Percentiles rank a stretch among this genome's conserved stretches.
Evolutionary conservation across 2,888 invertebrate genomes (phyloP).

Genomic region (Calliopum simillimum): DNA sequence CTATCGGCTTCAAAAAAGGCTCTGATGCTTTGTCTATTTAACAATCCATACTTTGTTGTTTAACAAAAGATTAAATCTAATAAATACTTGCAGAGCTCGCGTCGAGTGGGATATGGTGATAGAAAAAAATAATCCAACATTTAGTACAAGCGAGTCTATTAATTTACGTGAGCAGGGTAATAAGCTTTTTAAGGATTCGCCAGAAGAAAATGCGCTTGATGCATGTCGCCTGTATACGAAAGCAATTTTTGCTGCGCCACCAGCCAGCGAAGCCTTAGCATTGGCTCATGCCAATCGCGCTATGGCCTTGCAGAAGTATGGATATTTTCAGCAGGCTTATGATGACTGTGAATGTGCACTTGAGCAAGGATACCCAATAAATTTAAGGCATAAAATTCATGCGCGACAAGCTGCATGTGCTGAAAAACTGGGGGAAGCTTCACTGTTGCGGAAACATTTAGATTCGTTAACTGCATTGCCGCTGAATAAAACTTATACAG

Average conservation of each 20-base stretch:
- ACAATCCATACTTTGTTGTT: no score
- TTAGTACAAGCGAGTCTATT: no score
- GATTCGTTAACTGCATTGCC: slow-evolving; percentile 35
- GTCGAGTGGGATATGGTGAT: no score
- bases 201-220: no score
- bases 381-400: slow-evolving; percentile 53
- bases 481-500: slow-evolving; percentile 45
- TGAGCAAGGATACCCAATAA: slow-evolving; percentile 51
- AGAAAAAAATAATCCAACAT: no score
- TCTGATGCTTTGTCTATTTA: no score
- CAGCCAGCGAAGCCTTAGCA: slow-evolving; percentile 44
- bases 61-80: no score
- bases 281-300: slow-evolving; percentile 65
- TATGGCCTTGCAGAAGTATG: slow-evolving; percentile 58
- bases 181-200: slow-evolving; percentile 48
- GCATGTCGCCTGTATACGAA: slow-evolving; percentile 57
- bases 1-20: no score
- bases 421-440: slow-evolving; percentile 44
- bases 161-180: slow-evolving; percentile 57
- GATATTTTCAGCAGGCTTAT: slow-evolving; percentile 55
- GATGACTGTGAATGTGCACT: no score
- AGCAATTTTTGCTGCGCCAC: slow-evolving; percentile 57
- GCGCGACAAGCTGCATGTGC: no score
- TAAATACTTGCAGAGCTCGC: no score
- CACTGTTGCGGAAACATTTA: slow-evolving; percentile 45